These are phyloP conservation scores for Notodonta ziczac DNA, from an alignment of 2,888 invertebrate genomes.

Conservation along the genomic window DNA sequence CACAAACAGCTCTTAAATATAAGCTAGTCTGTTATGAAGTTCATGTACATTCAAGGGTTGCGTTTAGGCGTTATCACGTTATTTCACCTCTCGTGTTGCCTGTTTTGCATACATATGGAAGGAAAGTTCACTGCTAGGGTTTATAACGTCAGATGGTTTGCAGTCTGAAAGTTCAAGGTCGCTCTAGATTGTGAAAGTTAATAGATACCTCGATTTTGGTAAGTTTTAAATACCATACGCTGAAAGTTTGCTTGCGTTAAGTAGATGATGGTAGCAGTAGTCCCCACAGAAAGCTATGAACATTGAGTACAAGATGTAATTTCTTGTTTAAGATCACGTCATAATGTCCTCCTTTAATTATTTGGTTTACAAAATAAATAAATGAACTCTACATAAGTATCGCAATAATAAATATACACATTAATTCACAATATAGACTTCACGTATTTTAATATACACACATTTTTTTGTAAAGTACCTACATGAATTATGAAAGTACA, in stretches of 20 bases:
- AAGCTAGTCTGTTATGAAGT: background rate
- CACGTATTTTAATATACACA: background rate
- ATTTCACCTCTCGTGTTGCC: background rate
- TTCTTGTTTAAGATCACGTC: too few relatives aligned
- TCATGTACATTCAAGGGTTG: background rate
- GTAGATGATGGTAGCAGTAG: too few relatives aligned
- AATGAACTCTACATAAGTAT: too few relatives aligned
- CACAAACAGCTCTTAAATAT: background rate
- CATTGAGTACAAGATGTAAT: too few relatives aligned
- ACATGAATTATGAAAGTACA: slow-evolving; percentile 8
- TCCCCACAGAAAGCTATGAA: too few relatives aligned
- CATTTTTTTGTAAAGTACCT: background rate
- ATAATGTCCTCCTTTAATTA: too few relatives aligned
- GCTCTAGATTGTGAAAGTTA: background rate
- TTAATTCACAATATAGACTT: too few relatives aligned
- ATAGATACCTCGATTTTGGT: background rate
- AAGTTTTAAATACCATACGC: too few relatives aligned
- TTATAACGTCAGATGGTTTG: background rate
- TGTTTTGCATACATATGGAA: background rate
- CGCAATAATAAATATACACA: too few relatives aligned
- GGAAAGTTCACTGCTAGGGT: background rate
- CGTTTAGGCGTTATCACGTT: background rate
- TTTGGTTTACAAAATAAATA: too few relatives aligned
- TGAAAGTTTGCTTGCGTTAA: too few relatives aligned
- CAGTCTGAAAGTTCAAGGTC: background rate